Percentiles rank a stretch among this genome's conserved stretches.
Conservation (phyloP, 2,888 invertebrate species). For the Hoplodrina blanda region DNA sequence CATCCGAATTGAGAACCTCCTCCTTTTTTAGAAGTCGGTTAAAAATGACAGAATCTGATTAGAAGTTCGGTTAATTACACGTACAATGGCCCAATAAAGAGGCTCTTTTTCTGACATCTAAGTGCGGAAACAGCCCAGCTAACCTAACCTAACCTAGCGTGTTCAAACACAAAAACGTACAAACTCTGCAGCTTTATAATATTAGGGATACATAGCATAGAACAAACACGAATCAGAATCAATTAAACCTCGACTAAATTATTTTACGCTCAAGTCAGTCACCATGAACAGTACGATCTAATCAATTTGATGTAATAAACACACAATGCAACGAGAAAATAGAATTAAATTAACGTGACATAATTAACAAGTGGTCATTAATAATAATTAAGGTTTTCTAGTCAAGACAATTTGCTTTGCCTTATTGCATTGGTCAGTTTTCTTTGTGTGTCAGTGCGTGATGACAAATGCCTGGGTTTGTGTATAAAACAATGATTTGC, state of each 20-base stretch:
- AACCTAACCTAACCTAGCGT: no score
- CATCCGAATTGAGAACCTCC: no score
- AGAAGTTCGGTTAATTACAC: no score
- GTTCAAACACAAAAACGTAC: no score
- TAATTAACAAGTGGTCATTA: conserved; percentile 48
- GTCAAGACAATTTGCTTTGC: conserved; percentile 22
- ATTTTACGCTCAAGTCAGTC: conserved; percentile 6
- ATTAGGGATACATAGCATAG: no score
- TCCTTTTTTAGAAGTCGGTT: no score
- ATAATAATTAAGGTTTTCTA: conserved; percentile 54
- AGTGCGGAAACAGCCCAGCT: no score
- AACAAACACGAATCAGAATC: background rate
- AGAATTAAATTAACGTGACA: conserved; percentile 56
- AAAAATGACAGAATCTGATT: no score
- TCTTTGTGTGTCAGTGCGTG: conserved; percentile 24
- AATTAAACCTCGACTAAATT: background rate
- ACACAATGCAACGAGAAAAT: conserved; percentile 33
- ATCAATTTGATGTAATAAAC: conserved; percentile 29
- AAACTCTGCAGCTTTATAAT: no score
- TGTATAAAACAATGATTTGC: conserved; percentile 42
- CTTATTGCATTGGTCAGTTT: conserved; percentile 27
- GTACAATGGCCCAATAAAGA: no score
- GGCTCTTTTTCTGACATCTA: no score
- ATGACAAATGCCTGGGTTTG: conserved; percentile 17
- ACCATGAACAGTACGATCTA: conserved; percentile 9